phyloP scores from a whole-genome alignment of 1,140 invertebrate genomes.

The Pygmarrhopalites habei region DNA sequence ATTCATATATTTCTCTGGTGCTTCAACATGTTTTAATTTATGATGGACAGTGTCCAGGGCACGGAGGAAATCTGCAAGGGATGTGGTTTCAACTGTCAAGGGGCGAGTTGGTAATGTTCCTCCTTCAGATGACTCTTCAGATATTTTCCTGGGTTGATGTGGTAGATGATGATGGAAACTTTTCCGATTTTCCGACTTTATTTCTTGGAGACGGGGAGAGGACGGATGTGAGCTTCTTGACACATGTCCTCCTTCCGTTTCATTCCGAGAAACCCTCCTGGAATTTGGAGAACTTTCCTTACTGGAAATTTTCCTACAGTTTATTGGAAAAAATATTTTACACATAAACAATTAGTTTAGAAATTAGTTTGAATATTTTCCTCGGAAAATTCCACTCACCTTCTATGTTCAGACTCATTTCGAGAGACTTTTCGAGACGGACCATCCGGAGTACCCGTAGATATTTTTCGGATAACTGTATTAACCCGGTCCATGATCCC shows the following conservation, averaged over 20 bases:
- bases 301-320: background rate
- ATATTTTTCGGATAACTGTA: constrained; percentile 28
- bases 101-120: background rate
- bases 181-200: background rate
- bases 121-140: background rate
- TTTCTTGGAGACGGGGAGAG: background rate
- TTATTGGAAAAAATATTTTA: too few species aligned
- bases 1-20: background rate
- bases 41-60: constrained; percentile 29
- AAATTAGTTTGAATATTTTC: background rate
- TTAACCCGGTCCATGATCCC: constrained; percentile 28
- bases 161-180: background rate
- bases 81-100: constrained; percentile 21
- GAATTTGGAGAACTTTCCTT: background rate
- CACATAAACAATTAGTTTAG: too few species aligned
- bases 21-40: constrained; percentile 11
- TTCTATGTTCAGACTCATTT: constrained; percentile 17
- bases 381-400: constrained; percentile 8
- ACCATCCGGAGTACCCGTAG: constrained; percentile 23
- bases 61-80: constrained; percentile 25
- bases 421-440: constrained; percentile 31
- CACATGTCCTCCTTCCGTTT: too few species aligned
- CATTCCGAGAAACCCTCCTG: background rate
- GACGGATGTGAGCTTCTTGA: background rate
- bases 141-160: constrained; percentile 6